These are phyloP conservation scores for Hemibagrus wyckioides DNA, from an alignment of 2,113 vertebrate genomes.

Conservation along the genomic window DNA sequence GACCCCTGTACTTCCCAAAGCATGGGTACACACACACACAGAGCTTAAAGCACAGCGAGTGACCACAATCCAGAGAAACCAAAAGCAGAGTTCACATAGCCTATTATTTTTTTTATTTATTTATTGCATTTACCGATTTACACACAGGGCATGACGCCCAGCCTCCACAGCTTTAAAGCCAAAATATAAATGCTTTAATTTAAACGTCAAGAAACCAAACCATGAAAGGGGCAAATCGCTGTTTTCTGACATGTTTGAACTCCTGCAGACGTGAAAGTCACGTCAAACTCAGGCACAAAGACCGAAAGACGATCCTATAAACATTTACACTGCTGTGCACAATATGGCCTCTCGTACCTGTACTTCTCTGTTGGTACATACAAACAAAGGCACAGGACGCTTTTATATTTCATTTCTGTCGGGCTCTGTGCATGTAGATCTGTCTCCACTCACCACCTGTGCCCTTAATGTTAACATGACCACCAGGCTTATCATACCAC, in stretches of 20 bases:
- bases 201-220: conserved; percentile 22
- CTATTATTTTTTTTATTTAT: conserved; percentile 26
- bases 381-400: not conserved
- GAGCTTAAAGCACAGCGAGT: conserved; percentile 24
- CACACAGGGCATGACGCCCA: conserved; percentile 26
- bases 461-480: conserved; percentile 7
- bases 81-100: conserved; percentile 42
- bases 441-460: not conserved
- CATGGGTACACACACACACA: conserved; percentile 43
- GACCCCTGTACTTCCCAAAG: conserved; percentile 49
- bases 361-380: not conserved
- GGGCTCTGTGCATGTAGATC: not conserved
- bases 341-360: not conserved
- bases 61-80: conserved; percentile 28
- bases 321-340: not conserved
- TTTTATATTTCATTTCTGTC: conserved; percentile 7
- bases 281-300: not conserved
- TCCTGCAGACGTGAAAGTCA: not conserved
- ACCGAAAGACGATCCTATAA: not conserved
- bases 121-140: conserved; percentile 44
- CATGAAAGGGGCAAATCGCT: conserved; percentile 37
- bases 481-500: not conserved
- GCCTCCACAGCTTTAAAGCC: conserved; percentile 11
- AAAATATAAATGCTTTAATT: conserved; percentile 20
- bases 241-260: conserved; percentile 20